Percentiles rank a stretch among this genome's conserved stretches.
These are phyloP conservation scores for Coelinius sp. DNA, from an alignment of 2,888 invertebrate species.

Conservation along the genomic window DNA sequence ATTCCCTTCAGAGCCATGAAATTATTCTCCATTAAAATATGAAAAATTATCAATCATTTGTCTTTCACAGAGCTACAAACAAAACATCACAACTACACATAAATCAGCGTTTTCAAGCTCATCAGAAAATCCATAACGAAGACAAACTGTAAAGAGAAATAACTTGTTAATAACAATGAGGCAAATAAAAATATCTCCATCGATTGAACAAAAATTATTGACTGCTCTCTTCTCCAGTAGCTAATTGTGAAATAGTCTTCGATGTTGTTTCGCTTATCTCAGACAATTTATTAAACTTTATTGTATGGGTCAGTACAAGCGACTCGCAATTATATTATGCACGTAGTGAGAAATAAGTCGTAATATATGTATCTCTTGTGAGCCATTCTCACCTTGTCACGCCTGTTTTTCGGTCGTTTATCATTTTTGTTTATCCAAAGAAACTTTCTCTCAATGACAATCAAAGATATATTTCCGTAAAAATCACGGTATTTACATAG, in stretches of 20 bases:
- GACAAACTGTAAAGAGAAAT: conserved; percentile 36
- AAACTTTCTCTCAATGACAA: background rate
- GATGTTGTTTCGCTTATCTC: background rate
- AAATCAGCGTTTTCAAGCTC: conserved; percentile 56
- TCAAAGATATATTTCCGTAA: background rate
- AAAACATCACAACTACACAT: conserved; percentile 54
- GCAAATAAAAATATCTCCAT: background rate
- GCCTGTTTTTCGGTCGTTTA: conserved; percentile 50
- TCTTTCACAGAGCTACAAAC: conserved; percentile 28
- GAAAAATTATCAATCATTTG: conserved; percentile 23
- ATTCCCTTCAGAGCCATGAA: conserved; percentile 30
- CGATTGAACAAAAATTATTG: conserved; percentile 11
- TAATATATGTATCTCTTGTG: conserved; percentile 51
- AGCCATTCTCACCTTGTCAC: conserved; percentile 64
- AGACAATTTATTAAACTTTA: background rate
- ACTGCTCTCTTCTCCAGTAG: background rate
- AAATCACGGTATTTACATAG: background rate
- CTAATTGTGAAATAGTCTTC: background rate
- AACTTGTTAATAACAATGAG: background rate
- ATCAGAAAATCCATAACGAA: conserved; percentile 52
- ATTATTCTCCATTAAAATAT: conserved; percentile 15
- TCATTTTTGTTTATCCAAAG: conserved; percentile 33
- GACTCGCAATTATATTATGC: conserved; percentile 55
- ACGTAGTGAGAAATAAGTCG: conserved; percentile 53
- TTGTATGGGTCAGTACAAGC: conserved; percentile 58